Conservation (phyloP, 1,140 invertebrate species). For the Diorhabda elongata region DNA sequence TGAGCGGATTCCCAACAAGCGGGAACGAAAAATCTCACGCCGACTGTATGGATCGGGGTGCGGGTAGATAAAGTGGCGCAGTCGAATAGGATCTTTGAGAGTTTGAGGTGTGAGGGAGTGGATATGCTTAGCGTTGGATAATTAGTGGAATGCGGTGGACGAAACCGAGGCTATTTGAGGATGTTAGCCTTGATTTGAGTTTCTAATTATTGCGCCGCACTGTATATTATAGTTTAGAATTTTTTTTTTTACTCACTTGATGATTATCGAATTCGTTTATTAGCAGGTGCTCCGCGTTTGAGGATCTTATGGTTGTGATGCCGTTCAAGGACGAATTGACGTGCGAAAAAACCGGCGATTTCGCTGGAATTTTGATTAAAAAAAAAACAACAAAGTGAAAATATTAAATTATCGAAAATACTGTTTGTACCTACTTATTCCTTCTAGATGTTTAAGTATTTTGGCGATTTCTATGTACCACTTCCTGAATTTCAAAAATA, state of each 20-base stretch:
- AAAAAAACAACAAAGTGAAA: neutral
- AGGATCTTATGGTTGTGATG: constrained; percentile 40
- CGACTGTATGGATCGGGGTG: no score
- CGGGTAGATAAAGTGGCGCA: no score
- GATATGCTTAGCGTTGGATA: no score
- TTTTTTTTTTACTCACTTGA: constrained; percentile 22
- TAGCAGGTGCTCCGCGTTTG: constrained; percentile 43
- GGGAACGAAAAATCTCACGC: no score
- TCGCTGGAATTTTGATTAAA: constrained; percentile 44
- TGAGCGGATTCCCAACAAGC: no score
- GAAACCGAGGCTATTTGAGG: neutral
- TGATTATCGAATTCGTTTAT: constrained; percentile 44
- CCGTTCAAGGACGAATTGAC: constrained; percentile 48
- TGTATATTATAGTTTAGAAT: neutral
- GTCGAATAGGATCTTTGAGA: no score
- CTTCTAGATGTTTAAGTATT: constrained; percentile 55
- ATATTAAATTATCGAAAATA: neutral
- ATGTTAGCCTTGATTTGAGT: neutral
- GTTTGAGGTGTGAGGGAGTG: no score
- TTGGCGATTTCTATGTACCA: constrained; percentile 61
- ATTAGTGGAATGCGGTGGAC: neutral
- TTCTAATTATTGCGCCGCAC: neutral
- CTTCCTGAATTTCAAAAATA: constrained; percentile 52
- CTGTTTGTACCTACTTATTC: constrained; percentile 44
- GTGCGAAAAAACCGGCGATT: constrained; percentile 75